Evolutionary conservation across 2,888 invertebrate species (phyloP).

Genomic region (Sericinus montela): DNA sequence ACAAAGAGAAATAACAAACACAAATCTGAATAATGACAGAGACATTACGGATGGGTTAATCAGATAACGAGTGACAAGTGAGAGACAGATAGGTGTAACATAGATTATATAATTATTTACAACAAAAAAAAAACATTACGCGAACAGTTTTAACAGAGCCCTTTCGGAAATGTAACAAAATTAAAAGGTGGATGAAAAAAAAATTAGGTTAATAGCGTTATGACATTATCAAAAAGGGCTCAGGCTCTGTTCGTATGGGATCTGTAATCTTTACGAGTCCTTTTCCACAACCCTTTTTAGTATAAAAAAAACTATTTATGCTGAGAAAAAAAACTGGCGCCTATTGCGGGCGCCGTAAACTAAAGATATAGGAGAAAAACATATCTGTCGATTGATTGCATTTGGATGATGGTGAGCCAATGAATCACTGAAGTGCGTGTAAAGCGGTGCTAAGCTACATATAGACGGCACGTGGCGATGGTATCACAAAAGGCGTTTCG

Average conservation of each 20-base stretch:
- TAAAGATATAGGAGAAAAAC: conserved; percentile 16
- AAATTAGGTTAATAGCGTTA: neutral
- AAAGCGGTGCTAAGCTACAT: conserved; percentile 31
- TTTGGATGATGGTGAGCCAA: conserved; percentile 29
- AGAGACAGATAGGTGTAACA: conserved; percentile 50
- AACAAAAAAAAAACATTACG: conserved; percentile 34
- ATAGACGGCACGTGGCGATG: neutral
- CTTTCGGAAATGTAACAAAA: conserved; percentile 36
- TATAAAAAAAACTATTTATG: conserved; percentile 24
- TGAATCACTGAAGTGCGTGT: conserved; percentile 35
- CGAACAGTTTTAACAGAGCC: conserved; percentile 34
- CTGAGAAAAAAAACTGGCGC: conserved; percentile 18
- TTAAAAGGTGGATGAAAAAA: too few species aligned
- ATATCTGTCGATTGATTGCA: conserved; percentile 26
- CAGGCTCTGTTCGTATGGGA: conserved; percentile 21
- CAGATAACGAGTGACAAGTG: conserved; percentile 46
- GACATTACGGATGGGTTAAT: conserved; percentile 67
- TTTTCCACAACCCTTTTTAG: conserved; percentile 73
- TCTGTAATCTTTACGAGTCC: conserved; percentile 44
- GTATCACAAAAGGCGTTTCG: conserved; percentile 4
- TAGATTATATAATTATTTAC: conserved; percentile 60
- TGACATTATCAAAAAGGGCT: conserved; percentile 46
- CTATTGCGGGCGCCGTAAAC: conserved; percentile 25
- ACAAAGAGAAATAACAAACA: conserved; percentile 50
- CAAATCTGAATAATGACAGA: conserved; percentile 46